Conservation (phyloP, 2,888 invertebrate species). For the Cremastinae sp. region DNA sequence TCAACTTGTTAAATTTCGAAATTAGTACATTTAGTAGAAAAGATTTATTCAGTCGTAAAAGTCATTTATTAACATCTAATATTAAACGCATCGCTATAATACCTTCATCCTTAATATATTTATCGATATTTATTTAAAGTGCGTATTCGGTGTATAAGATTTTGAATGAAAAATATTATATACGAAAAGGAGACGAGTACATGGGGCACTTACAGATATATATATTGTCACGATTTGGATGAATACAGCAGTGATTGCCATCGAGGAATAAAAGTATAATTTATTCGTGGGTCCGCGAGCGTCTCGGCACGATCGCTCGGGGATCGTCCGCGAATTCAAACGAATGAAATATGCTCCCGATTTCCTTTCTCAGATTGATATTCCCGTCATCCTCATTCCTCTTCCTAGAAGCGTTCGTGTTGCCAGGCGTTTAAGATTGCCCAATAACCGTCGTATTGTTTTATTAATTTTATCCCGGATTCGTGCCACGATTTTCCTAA, state of each 20-base stretch:
- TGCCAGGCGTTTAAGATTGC: slow-evolving; percentile 39
- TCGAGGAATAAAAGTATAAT: slow-evolving; percentile 76
- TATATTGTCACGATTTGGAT: slow-evolving; percentile 57
- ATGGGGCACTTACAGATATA: slow-evolving; percentile 17
- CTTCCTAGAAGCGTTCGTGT: background rate
- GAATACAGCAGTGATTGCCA: slow-evolving; percentile 78
- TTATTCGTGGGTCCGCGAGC: slow-evolving; percentile 70
- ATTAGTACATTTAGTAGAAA: too few relatives aligned
- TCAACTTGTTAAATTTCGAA: too few relatives aligned
- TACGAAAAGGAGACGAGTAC: slow-evolving; percentile 35
- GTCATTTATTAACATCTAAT: too few relatives aligned
- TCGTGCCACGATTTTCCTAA: slow-evolving; percentile 10
- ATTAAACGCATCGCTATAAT: too few relatives aligned
- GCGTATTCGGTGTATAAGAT: too few relatives aligned
- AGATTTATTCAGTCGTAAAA: too few relatives aligned
- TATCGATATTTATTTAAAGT: too few relatives aligned
- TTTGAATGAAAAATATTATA: too few relatives aligned
- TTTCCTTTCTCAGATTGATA: slow-evolving; percentile 65
- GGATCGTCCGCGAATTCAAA: slow-evolving; percentile 26
- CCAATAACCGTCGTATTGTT: slow-evolving; percentile 75
- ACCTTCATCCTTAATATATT: too few relatives aligned
- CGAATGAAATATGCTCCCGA: slow-evolving; percentile 55
- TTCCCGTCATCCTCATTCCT: slow-evolving; percentile 61
- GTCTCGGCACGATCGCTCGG: slow-evolving; percentile 30
- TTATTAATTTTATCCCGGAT: slow-evolving; percentile 71